Conservation (phyloP, 1,140 invertebrate species). For the Schlechtendalia chinensis region DNA sequence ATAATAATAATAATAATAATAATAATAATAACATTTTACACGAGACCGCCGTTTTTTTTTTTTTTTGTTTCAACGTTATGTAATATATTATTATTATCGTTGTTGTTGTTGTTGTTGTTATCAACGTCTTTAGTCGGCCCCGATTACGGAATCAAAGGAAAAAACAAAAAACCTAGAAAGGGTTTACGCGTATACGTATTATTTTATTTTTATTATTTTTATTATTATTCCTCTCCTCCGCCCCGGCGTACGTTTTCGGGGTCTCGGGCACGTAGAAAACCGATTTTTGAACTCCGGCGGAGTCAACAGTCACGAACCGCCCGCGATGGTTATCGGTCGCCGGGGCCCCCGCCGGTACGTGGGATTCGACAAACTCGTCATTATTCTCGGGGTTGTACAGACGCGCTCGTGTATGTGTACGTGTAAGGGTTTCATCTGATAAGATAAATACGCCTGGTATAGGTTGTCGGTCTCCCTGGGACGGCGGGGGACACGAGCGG, state of each 20-base stretch:
- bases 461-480: neutral
- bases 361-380: conserved; percentile 49
- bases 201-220: conserved; percentile 13
- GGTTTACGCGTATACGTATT: neutral
- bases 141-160: neutral
- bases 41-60: no score
- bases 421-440: conserved; percentile 35
- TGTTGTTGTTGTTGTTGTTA: neutral
- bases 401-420: neutral
- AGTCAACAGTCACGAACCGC: conserved; percentile 47
- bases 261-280: conserved; percentile 47
- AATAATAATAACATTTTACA: conserved; percentile 11
- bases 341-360: neutral
- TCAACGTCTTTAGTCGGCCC: neutral
- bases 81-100: no score
- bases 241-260: neutral
- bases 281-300: conserved; percentile 17
- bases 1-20: conserved; percentile 13
- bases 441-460: neutral
- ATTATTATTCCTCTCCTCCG: no score
- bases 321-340: conserved; percentile 40
- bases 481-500: no score
- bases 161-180: conserved; percentile 5
- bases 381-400: conserved; percentile 27
- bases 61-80: neutral